Conservation (phyloP, 2,888 invertebrate genomes). For the Agrochola litura region DNA sequence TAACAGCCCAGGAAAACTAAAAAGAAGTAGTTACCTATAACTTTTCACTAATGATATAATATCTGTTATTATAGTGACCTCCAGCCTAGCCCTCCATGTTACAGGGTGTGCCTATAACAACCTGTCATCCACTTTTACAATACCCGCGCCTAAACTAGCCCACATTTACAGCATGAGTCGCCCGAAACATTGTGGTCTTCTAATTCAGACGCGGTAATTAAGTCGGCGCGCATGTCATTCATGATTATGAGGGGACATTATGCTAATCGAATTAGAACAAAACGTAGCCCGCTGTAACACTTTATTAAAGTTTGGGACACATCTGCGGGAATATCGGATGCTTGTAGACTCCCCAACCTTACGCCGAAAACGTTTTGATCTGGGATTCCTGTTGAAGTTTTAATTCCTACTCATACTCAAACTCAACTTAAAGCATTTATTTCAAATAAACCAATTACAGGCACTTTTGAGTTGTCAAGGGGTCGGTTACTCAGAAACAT, state of each 20-base stretch:
- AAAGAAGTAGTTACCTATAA: too few species aligned
- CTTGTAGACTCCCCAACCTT: too few species aligned
- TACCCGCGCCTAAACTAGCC: constrained; percentile 34
- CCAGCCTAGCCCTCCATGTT: not conserved
- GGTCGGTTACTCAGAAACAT: not conserved
- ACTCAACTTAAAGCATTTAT: not conserved
- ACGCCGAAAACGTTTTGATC: too few species aligned
- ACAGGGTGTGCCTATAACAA: constrained; percentile 20
- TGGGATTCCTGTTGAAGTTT: not conserved
- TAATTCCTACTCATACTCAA: not conserved
- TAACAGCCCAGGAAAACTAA: not conserved
- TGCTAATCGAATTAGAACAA: constrained; percentile 64
- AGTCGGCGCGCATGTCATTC: constrained; percentile 48
- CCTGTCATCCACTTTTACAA: constrained; percentile 45
- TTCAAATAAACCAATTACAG: not conserved
- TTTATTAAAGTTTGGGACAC: constrained; percentile 47
- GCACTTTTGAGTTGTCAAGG: not conserved
- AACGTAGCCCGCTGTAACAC: constrained; percentile 59
- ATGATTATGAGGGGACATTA: constrained; percentile 58
- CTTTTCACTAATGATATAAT: too few species aligned
- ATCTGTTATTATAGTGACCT: not conserved
- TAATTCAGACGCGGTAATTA: constrained; percentile 50
- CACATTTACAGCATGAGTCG: constrained; percentile 33
- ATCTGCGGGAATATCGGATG: constrained; percentile 16
- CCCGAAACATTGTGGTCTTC: constrained; percentile 34